Evolutionary conservation across 2,888 invertebrate genomes (phyloP), one percentile per base, ranked within the genome.

Genomic region (Stenodera caucasica): DNA sequence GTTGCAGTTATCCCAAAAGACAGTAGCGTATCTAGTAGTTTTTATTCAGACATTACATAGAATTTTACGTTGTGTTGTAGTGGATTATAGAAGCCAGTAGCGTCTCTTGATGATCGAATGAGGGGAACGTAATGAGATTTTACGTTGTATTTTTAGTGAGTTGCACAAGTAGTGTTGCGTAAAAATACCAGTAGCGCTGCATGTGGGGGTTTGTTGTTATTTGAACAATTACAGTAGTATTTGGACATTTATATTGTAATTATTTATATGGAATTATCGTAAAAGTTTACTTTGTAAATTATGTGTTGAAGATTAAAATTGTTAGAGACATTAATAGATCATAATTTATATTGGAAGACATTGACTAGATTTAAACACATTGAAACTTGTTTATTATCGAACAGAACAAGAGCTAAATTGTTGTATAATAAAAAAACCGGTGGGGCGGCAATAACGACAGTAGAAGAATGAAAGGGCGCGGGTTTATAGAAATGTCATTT

Each of bases 141-240:
- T n/a, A n/a, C n/a, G n/a, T n/a, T n/a, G n/a, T n/a, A n/a, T n/a
- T n/a, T n/a, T n/a, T n/a, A n/a, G n/a, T n/a, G n/a, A n/a, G n/a
- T n/a, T n/a, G n/a, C n/a, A n/a, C n/a, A n/a, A n/a, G n/a, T n/a
- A n/a, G n/a, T n/a, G 26, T 26, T 2, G 26, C 26, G 26, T 26
- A 26, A n/a, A n/a, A n/a, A n/a, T n/a, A n/a, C n/a, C n/a, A n/a
- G n/a, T n/a, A n/a, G n/a, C n/a, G n/a, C n/a, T n/a, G n/a, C 67
- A 67, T 69, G 66, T 61, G 61, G 60, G 55, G 3, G 63, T 58
- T 60, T 63, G 66, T 65, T 67, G 63, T 70, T 67, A 7, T 30
- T 8, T 7, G 9, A 8, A 30, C 67, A 68, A 69, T 69, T 67
- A 67, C 68, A 68, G 68, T 70, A 69, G 70, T 70, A 61, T 57